These are phyloP conservation scores for Meleagris gallopavo DNA, from an alignment of 2,113 vertebrate species.

Conservation along the genomic window DNA sequence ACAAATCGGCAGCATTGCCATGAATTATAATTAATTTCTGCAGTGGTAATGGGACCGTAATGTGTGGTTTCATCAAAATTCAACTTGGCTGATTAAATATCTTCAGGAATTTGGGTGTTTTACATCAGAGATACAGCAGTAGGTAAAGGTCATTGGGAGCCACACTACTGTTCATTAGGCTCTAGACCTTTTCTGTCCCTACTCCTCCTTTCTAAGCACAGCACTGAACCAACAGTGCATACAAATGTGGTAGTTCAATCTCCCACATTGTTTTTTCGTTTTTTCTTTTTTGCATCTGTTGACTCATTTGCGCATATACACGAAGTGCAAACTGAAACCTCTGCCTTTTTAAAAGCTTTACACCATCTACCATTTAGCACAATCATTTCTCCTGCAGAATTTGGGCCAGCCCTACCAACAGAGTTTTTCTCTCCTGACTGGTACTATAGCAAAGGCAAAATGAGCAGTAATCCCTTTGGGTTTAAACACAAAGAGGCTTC, in stretches of 20 bases:
- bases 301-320: background rate
- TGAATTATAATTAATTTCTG: background rate
- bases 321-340: background rate
- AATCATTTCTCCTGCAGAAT: fast-evolving
- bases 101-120: conserved; percentile 43
- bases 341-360: background rate
- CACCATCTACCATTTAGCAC: background rate
- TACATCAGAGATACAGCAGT: background rate
- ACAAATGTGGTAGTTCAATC: background rate
- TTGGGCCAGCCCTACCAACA: background rate
- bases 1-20: background rate
- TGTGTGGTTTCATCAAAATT: background rate
- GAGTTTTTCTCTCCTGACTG: background rate
- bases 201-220: background rate
- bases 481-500: background rate
- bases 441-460: background rate
- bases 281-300: background rate
- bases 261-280: no score
- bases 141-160: background rate
- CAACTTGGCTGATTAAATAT: conserved; percentile 7
- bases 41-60: background rate
- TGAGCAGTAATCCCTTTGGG: background rate
- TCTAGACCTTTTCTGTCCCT: background rate
- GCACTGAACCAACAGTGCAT: background rate
- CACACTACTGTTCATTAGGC: background rate